These are phyloP conservation scores for Ciconia boyciana DNA, from an alignment of 2,113 vertebrate genomes.

Conservation along the genomic window DNA sequence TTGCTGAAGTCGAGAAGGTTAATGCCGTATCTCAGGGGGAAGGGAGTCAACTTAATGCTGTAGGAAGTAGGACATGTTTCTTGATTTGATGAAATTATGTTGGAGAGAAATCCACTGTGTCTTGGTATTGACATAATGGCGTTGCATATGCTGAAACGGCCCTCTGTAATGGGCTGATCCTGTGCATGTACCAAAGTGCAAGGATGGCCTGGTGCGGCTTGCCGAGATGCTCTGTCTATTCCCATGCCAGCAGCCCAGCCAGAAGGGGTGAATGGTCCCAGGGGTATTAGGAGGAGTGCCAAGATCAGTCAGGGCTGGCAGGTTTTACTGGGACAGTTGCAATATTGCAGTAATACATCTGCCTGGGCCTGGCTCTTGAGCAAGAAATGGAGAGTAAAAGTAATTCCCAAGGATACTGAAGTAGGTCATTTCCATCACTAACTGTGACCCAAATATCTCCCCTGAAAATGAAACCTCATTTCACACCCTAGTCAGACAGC, in stretches of 20 bases:
- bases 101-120: constrained; percentile 1
- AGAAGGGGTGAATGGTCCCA: constrained; percentile 44
- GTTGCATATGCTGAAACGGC: background rate
- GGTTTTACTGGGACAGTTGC: constrained; percentile 16
- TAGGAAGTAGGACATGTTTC: constrained; percentile 22
- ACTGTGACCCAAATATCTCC: constrained; percentile 26
- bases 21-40: background rate
- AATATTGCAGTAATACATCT: background rate
- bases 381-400: constrained; percentile 23
- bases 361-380: background rate
- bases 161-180: background rate
- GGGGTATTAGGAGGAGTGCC: constrained; percentile 10
- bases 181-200: constrained; percentile 24
- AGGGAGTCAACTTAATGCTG: background rate
- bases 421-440: constrained; percentile 24
- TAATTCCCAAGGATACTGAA: constrained; percentile 38
- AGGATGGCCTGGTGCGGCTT: background rate
- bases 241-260: constrained; percentile 20
- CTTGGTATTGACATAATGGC: constrained; percentile 17
- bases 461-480: constrained; percentile 20
- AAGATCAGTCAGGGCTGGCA: constrained; percentile 5
- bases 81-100: constrained; percentile 16
- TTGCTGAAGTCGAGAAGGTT: constrained; percentile 15
- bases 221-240: constrained; percentile 5
- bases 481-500: background rate